These are phyloP conservation scores for Luffia ferchaultella DNA, from an alignment of 2,888 invertebrate genomes.

Conservation along the genomic window DNA sequence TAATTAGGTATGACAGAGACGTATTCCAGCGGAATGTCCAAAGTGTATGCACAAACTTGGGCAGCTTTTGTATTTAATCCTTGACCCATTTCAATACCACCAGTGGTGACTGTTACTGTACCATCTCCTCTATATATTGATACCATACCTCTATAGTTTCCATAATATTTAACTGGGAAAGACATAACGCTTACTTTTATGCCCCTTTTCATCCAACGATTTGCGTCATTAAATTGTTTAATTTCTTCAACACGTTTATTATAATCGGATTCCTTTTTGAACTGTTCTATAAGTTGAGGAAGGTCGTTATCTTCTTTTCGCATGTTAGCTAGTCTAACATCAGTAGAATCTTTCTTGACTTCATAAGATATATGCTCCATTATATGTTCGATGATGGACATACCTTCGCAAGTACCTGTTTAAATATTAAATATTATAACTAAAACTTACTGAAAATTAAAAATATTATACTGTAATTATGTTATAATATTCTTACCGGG, in stretches of 20 bases:
- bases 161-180: constrained; percentile 65
- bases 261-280: constrained; percentile 62
- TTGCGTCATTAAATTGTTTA: constrained; percentile 66
- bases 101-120: constrained; percentile 73
- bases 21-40: constrained; percentile 72
- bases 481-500: constrained; percentile 60
- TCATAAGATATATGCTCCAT: constrained; percentile 73
- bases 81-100: constrained; percentile 80
- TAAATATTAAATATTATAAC: not conserved
- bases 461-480: not conserved
- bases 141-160: constrained; percentile 67
- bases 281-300: constrained; percentile 58
- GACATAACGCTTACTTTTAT: constrained; percentile 71
- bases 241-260: constrained; percentile 54
- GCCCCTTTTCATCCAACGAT: constrained; percentile 81
- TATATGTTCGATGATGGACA: constrained; percentile 68
- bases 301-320: constrained; percentile 43
- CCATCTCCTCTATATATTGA: constrained; percentile 75
- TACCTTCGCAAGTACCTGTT: constrained; percentile 64
- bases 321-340: constrained; percentile 67
- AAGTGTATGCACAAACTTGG: constrained; percentile 77
- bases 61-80: constrained; percentile 82
- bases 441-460: not conserved
- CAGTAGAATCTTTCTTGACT: constrained; percentile 64
- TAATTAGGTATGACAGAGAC: constrained; percentile 69